These are phyloP conservation scores for Cerastoderma edule DNA, from an alignment of 2,888 invertebrate genomes.

Conservation along the genomic window DNA sequence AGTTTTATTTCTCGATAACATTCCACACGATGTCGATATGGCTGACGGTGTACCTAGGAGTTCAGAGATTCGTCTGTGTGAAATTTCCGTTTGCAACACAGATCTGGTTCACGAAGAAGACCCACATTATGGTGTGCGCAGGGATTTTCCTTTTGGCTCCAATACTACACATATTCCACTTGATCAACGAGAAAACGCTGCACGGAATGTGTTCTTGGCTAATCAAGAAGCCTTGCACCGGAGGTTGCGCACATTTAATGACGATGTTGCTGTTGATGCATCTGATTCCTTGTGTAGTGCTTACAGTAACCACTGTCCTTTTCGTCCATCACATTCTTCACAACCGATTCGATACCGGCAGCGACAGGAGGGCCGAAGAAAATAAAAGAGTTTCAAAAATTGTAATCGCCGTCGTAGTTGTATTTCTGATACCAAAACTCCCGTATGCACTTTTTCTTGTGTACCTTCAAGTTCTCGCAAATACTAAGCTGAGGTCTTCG, in stretches of 20 bases:
- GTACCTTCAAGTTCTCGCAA: constrained; percentile 23
- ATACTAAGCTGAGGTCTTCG: neutral
- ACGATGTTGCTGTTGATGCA: constrained; percentile 33
- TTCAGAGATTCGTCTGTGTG: constrained; percentile 50
- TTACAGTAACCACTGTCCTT: constrained; percentile 30
- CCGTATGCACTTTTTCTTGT: constrained; percentile 42
- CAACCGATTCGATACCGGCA: neutral
- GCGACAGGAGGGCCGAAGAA: constrained; percentile 4
- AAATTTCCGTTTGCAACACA: constrained; percentile 33
- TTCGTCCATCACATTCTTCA: constrained; percentile 24
- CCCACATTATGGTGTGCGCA: constrained; percentile 18
- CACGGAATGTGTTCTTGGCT: constrained; percentile 37
- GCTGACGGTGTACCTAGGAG: constrained; percentile 56
- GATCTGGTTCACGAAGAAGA: constrained; percentile 11
- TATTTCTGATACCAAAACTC: constrained; percentile 44
- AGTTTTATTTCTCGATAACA: constrained; percentile 46
- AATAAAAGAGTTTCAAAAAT: constrained; percentile 36
- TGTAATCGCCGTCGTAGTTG: constrained; percentile 34
- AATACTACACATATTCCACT: constrained; percentile 30
- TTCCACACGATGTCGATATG: constrained; percentile 62
- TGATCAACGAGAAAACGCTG: constrained; percentile 21
- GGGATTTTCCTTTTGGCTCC: constrained; percentile 26
- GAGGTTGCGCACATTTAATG: constrained; percentile 27
- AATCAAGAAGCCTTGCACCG: constrained; percentile 13
- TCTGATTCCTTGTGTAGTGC: constrained; percentile 29